Percentiles rank a stretch among this genome's conserved stretches.
These are phyloP conservation scores for Sebastes cheni DNA, from an alignment of 2,797 vertebrate genomes.

Conservation along the genomic window DNA sequence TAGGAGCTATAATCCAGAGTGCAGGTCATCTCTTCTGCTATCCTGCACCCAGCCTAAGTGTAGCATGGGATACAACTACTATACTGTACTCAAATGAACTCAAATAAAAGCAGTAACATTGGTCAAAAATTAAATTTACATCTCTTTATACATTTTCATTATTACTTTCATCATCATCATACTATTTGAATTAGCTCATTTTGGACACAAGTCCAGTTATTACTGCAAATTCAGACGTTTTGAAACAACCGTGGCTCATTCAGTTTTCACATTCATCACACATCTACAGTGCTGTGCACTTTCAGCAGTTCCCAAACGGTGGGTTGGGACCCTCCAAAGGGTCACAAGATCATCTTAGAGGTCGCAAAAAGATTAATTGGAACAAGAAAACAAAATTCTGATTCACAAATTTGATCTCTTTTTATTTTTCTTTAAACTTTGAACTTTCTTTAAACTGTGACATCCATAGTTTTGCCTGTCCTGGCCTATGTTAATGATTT, in stretches of 20 bases:
- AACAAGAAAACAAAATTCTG: neutral
- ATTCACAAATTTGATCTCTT: neutral
- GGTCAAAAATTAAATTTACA: neutral
- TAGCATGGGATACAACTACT: neutral
- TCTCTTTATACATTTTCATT: neutral
- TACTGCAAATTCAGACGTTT: neutral
- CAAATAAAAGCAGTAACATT: slow-evolving; percentile 1
- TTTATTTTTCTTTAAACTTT: neutral
- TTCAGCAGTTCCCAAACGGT: neutral
- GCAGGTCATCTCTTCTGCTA: neutral
- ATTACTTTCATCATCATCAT: neutral
- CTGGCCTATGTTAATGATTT: neutral
- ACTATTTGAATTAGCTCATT: neutral
- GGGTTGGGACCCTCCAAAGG: too few relatives aligned
- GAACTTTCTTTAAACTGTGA: neutral
- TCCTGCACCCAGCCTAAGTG: neutral
- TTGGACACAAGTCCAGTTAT: neutral
- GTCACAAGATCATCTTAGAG: neutral
- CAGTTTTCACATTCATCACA: neutral
- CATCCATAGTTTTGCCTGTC: neutral
- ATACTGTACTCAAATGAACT: neutral
- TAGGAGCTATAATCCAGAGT: neutral
- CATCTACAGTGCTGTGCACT: neutral
- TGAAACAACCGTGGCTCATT: neutral
- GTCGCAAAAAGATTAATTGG: neutral